These are phyloP conservation scores for Antheraea pernyi DNA, from an alignment of 1,140 invertebrate species.

Conservation along the genomic window DNA sequence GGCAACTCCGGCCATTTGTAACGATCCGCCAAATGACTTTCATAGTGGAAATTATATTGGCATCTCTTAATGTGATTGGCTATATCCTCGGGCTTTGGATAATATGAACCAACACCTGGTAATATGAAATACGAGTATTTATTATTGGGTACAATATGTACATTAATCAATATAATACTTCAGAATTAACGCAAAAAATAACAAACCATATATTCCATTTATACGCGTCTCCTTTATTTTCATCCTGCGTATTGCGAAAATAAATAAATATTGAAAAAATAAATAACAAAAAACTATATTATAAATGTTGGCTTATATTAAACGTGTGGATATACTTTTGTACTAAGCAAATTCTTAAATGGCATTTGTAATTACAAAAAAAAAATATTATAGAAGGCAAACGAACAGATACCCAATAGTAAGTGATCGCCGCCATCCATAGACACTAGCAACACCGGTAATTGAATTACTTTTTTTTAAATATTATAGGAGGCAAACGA, in stretches of 20 bases:
- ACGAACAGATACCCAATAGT: too few species aligned
- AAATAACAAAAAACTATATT: not conserved
- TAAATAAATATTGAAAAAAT: constrained; percentile 10
- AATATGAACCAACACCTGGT: constrained; percentile 69
- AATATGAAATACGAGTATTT: not conserved
- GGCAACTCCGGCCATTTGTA: constrained; percentile 82
- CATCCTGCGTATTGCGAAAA: constrained; percentile 13
- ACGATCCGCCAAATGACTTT: constrained; percentile 84
- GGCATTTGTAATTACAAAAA: too few species aligned
- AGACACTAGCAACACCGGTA: too few species aligned
- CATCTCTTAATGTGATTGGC: constrained; percentile 83
- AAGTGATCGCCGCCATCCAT: too few species aligned
- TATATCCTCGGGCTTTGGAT: constrained; percentile 89
- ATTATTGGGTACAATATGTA: not conserved
- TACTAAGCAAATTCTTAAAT: too few species aligned
- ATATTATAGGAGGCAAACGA: too few species aligned
- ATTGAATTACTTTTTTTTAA: too few species aligned
- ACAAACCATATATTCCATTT: constrained; percentile 3
- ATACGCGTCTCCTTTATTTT: constrained; percentile 6
- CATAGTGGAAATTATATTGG: constrained; percentile 88
- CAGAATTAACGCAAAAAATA: constrained; percentile 4
- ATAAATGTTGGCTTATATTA: not conserved
- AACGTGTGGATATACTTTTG: too few species aligned
- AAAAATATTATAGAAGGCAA: too few species aligned
- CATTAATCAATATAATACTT: too few species aligned